Conservation (phyloP, 2,113 vertebrate genomes). For the Chelonoidis abingdonii region DNA sequence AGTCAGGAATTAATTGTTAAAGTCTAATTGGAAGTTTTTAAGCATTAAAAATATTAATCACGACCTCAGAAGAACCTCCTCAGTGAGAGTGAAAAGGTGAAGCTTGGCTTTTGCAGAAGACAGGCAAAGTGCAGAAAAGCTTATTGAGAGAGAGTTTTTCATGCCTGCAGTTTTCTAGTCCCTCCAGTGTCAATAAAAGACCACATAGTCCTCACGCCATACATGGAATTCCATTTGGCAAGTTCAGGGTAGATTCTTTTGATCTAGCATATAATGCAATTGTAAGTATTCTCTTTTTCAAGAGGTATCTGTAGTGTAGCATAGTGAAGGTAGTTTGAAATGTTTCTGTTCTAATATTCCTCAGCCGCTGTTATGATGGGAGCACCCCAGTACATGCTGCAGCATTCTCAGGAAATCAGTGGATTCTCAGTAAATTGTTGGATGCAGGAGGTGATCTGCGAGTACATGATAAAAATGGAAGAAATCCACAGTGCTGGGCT, state of each 20-base stretch:
- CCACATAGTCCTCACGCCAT: not conserved
- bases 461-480: constrained; percentile 82
- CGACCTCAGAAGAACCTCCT: not conserved
- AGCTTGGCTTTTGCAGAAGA: not conserved
- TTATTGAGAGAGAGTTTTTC: not conserved
- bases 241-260: fast-evolving
- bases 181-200: not conserved
- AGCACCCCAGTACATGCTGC: constrained; percentile 90
- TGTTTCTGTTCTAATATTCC: not conserved
- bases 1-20: not conserved
- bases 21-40: not conserved
- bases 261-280: fast-evolving
- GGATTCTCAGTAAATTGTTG: constrained; percentile 84
- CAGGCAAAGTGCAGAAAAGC: not conserved
- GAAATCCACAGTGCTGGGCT: constrained; percentile 82
- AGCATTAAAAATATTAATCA: not conserved
- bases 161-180: not conserved
- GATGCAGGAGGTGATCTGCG: constrained; percentile 88
- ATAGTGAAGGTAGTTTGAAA: not conserved
- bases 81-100: not conserved
- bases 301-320: not conserved
- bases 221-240: not conserved
- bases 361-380: constrained; percentile 85
- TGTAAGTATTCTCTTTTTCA: fast-evolving
- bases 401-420: constrained; percentile 85